Evolutionary conservation across 1,140 invertebrate species (phyloP).

Genomic region (Meteorus sp.): DNA sequence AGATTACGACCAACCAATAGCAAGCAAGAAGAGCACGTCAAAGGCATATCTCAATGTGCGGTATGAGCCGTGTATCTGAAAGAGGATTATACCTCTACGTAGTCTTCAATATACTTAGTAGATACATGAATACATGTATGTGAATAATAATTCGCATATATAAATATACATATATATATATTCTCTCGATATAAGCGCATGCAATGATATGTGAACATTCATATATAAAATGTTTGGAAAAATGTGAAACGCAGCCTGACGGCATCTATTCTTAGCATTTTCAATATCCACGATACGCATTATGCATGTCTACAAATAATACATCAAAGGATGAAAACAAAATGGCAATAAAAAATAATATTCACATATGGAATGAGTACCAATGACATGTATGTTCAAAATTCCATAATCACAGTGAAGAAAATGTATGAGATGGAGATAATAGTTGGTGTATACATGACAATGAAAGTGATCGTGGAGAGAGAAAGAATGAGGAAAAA

Average conservation of each 20-base stretch:
- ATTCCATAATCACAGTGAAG: background rate
- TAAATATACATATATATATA: slow-evolving; percentile 5
- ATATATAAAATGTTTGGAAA: too few species aligned
- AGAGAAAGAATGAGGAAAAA: slow-evolving; percentile 25
- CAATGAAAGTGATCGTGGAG: background rate
- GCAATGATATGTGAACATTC: too few species aligned
- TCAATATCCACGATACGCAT: too few species aligned
- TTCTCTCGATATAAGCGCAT: too few species aligned
- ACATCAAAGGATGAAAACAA: too few species aligned
- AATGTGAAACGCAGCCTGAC: too few species aligned
- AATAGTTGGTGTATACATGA: background rate
- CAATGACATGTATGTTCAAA: too few species aligned
- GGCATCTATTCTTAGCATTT: too few species aligned
- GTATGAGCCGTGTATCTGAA: slow-evolving; percentile 52
- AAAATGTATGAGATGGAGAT: background rate
- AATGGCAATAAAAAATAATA: too few species aligned
- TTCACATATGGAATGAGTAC: too few species aligned
- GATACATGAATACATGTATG: background rate
- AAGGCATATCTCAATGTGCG: slow-evolving; percentile 54
- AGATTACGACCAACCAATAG: slow-evolving; percentile 55
- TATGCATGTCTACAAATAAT: too few species aligned
- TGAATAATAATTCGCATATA: too few species aligned
- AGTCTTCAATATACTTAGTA: slow-evolving; percentile 40
- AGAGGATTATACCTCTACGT: slow-evolving; percentile 56
- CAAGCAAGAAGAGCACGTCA: slow-evolving; percentile 50